Conservation (phyloP, 2,113 vertebrate genomes). For the Anthoscopus minutus region DNA sequence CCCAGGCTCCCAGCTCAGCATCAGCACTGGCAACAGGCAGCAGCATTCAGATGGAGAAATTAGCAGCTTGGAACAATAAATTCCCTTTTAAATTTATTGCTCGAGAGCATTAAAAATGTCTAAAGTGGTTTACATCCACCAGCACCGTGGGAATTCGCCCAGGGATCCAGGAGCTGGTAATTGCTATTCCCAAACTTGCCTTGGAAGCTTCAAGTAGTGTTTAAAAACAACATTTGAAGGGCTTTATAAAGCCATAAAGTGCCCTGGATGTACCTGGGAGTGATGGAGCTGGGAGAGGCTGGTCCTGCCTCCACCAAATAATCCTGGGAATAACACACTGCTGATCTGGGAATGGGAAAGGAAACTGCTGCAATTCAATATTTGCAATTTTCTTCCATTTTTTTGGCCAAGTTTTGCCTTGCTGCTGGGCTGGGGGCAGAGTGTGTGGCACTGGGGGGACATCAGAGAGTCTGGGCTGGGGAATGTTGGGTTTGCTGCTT, state of each 20-base stretch:
- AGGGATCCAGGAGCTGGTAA: slow-evolving; percentile 68
- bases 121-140: slow-evolving; percentile 65
- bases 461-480: neutral
- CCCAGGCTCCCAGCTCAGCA: neutral
- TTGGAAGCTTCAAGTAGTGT: slow-evolving; percentile 60
- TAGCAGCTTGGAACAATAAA: neutral
- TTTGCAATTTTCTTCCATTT: fast-evolving
- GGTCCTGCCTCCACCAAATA: neutral
- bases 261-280: slow-evolving; percentile 46
- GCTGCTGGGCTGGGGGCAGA: neutral
- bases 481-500: neutral
- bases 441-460: fast-evolving
- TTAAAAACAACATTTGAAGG: slow-evolving; percentile 64
- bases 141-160: slow-evolving; percentile 61
- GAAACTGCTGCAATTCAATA: neutral
- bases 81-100: slow-evolving; percentile 50
- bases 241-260: slow-evolving; percentile 68
- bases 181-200: slow-evolving; percentile 67
- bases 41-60: neutral
- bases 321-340: neutral
- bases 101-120: slow-evolving; percentile 70
- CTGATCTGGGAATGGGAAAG: fast-evolving
- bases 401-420: neutral
- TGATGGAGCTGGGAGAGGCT: slow-evolving; percentile 35
- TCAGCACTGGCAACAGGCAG: neutral